A percentile compares a stretch with the other conserved stretches of the same genome.
phyloP scores from a whole-genome alignment of 1,140 invertebrate species.

The Metaphire vulgaris region DNA sequence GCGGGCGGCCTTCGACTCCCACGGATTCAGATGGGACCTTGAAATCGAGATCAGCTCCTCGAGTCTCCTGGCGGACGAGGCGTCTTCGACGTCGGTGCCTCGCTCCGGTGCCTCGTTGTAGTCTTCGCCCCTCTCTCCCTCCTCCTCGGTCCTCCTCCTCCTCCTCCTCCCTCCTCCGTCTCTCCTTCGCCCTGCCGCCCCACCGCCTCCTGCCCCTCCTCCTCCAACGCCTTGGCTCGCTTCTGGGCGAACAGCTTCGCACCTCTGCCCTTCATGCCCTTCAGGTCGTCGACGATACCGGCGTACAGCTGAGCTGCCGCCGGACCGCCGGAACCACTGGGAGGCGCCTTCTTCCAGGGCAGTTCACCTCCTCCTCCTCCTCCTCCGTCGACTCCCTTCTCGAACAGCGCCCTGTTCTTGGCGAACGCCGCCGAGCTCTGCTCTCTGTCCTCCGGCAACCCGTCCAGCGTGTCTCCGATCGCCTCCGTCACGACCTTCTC shows the following conservation, averaged over 20 bases:
- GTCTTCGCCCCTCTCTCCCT: neutral
- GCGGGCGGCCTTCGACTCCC: neutral
- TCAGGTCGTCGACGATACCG: slow-evolving; percentile 67
- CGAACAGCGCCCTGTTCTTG: neutral
- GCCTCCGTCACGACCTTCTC: too few relatives aligned
- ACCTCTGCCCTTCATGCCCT: slow-evolving; percentile 52
- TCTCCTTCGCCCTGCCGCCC: neutral
- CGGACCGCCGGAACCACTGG: slow-evolving; percentile 58
- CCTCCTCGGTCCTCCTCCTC: neutral
- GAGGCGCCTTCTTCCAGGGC: slow-evolving; percentile 50
- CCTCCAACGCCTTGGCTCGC: slow-evolving; percentile 66
- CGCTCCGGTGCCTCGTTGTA: neutral
- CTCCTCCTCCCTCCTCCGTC: neutral
- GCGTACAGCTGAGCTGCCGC: slow-evolving; percentile 64
- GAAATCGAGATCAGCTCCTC: neutral
- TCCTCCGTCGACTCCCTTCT: neutral
- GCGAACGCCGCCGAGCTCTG: neutral
- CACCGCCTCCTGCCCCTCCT: slow-evolving; percentile 78
- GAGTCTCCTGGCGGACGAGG: neutral
- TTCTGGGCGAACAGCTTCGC: slow-evolving; percentile 80
- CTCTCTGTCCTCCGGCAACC: too few relatives aligned
- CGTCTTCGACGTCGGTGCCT: neutral
- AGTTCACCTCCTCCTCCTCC: slow-evolving; percentile 25
- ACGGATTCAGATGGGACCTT: neutral
- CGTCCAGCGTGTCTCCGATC: too few relatives aligned